These are phyloP conservation scores for Alca torda DNA, from an alignment of 2,797 vertebrate genomes.

Conservation along the genomic window DNA sequence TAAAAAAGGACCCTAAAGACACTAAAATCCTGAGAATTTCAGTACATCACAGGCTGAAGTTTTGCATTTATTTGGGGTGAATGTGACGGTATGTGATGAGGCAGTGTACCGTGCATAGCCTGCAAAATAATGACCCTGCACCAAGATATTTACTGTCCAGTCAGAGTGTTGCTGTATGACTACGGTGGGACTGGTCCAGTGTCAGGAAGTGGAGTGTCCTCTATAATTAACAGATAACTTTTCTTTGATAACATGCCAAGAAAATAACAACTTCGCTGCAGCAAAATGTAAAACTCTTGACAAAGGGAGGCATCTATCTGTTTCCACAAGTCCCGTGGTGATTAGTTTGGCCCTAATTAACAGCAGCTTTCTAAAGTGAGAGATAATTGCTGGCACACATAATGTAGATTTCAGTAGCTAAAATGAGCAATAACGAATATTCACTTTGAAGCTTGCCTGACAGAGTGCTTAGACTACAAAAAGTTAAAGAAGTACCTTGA, in stretches of 20 bases:
- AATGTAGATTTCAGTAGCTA: constrained; percentile 69
- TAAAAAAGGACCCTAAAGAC: no score
- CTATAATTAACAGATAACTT: constrained; percentile 68
- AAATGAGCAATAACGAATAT: constrained; percentile 76
- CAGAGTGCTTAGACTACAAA: constrained; percentile 75
- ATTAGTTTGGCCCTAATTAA: constrained; percentile 78
- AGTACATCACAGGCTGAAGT: not conserved
- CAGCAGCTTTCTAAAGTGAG: constrained; percentile 69
- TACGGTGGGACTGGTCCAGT: not conserved
- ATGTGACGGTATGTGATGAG: not conserved
- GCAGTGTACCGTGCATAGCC: not conserved
- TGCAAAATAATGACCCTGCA: not conserved
- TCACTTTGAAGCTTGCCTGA: constrained; percentile 69
- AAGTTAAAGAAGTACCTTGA: constrained; percentile 72
- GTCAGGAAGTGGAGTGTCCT: constrained; percentile 40
- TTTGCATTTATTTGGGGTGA: not conserved
- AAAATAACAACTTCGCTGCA: constrained; percentile 74
- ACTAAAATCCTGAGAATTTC: not conserved
- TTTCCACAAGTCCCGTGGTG: constrained; percentile 64
- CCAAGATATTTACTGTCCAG: not conserved
- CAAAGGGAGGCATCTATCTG: constrained; percentile 71
- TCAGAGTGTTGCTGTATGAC: not conserved
- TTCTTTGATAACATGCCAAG: constrained; percentile 68
- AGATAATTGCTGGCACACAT: constrained; percentile 77
- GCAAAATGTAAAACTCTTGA: constrained; percentile 66